These are phyloP conservation scores for Clarias magur DNA, from an alignment of 2,113 vertebrate species.

Conservation along the genomic window DNA sequence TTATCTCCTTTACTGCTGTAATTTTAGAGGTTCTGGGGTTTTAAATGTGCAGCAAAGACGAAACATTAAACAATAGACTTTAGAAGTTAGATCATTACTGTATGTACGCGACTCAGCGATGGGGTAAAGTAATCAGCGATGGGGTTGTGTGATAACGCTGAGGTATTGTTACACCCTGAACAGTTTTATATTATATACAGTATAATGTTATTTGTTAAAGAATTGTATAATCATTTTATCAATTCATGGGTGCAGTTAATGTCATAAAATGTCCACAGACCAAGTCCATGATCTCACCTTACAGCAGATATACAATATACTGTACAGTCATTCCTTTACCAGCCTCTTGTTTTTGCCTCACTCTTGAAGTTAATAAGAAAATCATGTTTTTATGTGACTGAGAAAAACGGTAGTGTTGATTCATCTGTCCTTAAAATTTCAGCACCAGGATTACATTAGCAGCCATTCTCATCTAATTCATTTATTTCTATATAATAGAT, in stretches of 20 bases:
- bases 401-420: not conserved
- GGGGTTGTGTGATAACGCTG: not conserved
- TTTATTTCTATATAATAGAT: not conserved
- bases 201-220: not conserved
- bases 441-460: not conserved
- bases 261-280: too few species aligned
- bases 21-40: not conserved
- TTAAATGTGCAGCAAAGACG: not conserved
- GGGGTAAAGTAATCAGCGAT: not conserved
- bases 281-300: too few species aligned
- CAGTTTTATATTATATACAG: not conserved
- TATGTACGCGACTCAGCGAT: not conserved
- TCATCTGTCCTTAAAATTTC: not conserved
- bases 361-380: not conserved
- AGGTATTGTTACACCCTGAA: not conserved
- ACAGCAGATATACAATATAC: too few species aligned
- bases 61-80: not conserved
- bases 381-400: not conserved
- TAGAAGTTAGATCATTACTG: not conserved
- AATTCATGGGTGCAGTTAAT: too few species aligned
- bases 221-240: not conserved
- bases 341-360: not conserved
- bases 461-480: not conserved
- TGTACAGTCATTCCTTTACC: too few species aligned
- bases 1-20: not conserved